Conservation (phyloP, 2,797 vertebrate genomes). For the Sylvilagus floridanus region DNA sequence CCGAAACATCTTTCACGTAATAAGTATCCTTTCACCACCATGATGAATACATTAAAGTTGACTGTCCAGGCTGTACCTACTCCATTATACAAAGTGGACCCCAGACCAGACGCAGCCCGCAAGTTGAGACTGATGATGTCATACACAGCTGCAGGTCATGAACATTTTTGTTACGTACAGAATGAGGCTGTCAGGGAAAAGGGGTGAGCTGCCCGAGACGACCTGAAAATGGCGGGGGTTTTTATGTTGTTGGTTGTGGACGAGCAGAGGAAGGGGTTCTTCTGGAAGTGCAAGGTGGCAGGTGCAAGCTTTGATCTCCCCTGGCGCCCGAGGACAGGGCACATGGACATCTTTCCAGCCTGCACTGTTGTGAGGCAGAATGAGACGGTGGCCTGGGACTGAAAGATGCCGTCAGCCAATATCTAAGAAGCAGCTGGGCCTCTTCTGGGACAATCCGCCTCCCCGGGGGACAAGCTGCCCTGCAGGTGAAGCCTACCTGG, state of each 20-base stretch:
- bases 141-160: not conserved
- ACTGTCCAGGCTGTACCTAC: not conserved
- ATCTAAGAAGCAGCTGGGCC: too few species aligned
- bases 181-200: not conserved
- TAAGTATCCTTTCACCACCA: not conserved
- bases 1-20: not conserved
- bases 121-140: too few species aligned
- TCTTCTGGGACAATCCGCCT: not conserved
- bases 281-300: not conserved
- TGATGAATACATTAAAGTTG: not conserved
- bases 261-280: not conserved
- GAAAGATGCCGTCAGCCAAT: not conserved
- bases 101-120: not conserved
- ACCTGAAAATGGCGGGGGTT: not conserved
- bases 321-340: not conserved
- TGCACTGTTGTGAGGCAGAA: not conserved
- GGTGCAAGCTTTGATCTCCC: not conserved
- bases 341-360: accelerated
- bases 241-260: not conserved
- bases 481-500: accelerated
- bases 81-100: not conserved
- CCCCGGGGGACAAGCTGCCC: accelerated
- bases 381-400: accelerated
- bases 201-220: accelerated
- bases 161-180: not conserved